Conservation (phyloP, 2,888 invertebrate species). For the Tenodera sinensis region DNA sequence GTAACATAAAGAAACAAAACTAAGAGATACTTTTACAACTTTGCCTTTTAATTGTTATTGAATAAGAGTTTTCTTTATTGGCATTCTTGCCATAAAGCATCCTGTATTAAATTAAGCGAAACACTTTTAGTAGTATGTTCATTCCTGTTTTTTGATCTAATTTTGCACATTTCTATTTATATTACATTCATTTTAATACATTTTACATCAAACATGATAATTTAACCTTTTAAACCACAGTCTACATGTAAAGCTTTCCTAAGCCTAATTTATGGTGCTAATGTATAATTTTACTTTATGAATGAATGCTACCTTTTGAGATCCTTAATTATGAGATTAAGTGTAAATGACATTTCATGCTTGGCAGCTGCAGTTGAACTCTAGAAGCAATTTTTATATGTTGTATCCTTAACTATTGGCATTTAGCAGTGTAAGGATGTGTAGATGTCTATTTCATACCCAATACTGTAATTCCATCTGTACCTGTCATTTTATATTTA, state of each 20-base stretch:
- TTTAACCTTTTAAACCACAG: neutral
- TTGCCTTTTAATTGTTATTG: neutral
- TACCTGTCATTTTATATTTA: neutral
- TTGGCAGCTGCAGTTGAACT: neutral
- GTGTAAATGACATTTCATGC: neutral
- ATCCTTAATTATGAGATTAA: neutral
- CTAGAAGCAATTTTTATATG: neutral
- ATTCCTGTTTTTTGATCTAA: neutral
- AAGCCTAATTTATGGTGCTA: neutral
- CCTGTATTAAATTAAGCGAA: neutral
- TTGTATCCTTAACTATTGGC: neutral
- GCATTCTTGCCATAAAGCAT: neutral
- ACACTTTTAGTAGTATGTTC: neutral
- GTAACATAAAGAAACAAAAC: too few relatives aligned
- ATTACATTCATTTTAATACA: neutral
- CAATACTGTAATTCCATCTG: neutral
- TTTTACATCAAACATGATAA: neutral
- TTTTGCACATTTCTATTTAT: neutral
- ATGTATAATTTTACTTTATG: neutral
- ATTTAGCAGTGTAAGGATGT: neutral
- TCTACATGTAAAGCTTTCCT: neutral
- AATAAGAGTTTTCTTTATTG: neutral
- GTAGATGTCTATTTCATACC: neutral
- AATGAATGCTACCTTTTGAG: neutral
- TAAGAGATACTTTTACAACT: neutral